phyloP scores from a whole-genome alignment of 2,113 vertebrate genomes.

The Rhabdornis inornatus region DNA sequence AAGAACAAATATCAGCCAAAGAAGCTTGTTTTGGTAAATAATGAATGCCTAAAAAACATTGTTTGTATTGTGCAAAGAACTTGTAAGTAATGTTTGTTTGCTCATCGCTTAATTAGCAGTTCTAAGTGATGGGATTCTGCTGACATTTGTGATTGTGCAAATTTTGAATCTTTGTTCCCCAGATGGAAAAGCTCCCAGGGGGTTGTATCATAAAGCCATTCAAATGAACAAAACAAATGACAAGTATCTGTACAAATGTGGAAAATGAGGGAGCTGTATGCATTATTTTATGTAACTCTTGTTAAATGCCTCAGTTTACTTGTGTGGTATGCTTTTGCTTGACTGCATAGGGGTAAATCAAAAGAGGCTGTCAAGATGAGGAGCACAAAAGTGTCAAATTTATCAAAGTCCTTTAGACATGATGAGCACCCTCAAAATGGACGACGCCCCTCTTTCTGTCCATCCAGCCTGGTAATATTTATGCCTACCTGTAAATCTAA shows the following conservation, averaged over 20 bases:
- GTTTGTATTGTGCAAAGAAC: slow-evolving; percentile 36
- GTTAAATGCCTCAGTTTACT: neutral
- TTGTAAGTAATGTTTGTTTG: slow-evolving; percentile 56
- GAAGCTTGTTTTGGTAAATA: slow-evolving; percentile 32
- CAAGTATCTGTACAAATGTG: neutral
- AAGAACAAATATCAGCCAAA: neutral
- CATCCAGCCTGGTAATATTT: neutral
- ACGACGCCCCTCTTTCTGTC: neutral
- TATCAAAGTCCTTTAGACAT: neutral
- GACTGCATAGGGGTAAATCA: neutral
- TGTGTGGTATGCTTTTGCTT: neutral
- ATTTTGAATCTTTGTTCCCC: neutral
- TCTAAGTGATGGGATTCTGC: slow-evolving; percentile 28
- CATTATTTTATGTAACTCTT: neutral
- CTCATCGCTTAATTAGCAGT: neutral
- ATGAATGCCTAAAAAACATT: slow-evolving; percentile 22
- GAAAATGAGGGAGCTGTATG: neutral
- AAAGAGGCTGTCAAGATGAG: neutral
- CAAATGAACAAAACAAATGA: slow-evolving; percentile 18
- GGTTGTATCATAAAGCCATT: slow-evolving; percentile 14
- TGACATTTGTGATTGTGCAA: neutral
- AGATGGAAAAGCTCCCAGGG: slow-evolving; percentile 31
- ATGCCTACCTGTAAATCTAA: neutral
- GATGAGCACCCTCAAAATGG: neutral
- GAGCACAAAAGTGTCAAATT: neutral